Conservation (phyloP, 1,140 invertebrate species). For the Drosophila miranda region DNA sequence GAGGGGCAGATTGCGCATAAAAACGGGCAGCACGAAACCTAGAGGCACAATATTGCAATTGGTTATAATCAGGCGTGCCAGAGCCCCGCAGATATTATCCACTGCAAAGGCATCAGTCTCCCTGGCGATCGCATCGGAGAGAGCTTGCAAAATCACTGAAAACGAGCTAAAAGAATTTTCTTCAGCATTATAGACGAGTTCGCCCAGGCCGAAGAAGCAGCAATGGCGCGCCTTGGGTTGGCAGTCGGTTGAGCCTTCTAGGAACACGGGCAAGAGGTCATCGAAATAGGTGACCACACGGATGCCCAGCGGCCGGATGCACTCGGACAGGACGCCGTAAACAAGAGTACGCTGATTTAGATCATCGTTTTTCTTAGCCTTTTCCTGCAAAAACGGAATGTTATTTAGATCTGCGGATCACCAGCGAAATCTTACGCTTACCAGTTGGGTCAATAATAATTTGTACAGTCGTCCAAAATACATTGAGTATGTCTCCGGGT, state of each 20-base stretch:
- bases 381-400: constrained; percentile 44
- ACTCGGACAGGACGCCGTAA: constrained; percentile 89
- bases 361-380: constrained; percentile 61
- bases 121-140: not conserved
- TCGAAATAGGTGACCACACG: constrained; percentile 84
- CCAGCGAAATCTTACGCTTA: constrained; percentile 75
- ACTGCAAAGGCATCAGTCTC: not conserved
- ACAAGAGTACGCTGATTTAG: constrained; percentile 86
- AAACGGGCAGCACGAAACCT: not conserved
- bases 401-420: no score
- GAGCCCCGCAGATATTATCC: not conserved
- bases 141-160: not conserved
- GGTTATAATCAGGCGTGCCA: constrained; percentile 5
- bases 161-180: not conserved
- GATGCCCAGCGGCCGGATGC: constrained; percentile 85
- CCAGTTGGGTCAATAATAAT: constrained; percentile 85
- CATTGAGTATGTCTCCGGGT: constrained; percentile 85
- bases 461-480: constrained; percentile 87
- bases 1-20: not conserved
- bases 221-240: constrained; percentile 58
- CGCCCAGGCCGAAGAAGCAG: not conserved
- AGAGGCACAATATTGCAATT: not conserved
- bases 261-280: constrained; percentile 86
- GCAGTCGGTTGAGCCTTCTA: constrained; percentile 85
- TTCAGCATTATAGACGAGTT: not conserved